Evolutionary conservation across 2,113 vertebrate genomes (phyloP).

Genomic region (Misgurnus mizolepis): DNA sequence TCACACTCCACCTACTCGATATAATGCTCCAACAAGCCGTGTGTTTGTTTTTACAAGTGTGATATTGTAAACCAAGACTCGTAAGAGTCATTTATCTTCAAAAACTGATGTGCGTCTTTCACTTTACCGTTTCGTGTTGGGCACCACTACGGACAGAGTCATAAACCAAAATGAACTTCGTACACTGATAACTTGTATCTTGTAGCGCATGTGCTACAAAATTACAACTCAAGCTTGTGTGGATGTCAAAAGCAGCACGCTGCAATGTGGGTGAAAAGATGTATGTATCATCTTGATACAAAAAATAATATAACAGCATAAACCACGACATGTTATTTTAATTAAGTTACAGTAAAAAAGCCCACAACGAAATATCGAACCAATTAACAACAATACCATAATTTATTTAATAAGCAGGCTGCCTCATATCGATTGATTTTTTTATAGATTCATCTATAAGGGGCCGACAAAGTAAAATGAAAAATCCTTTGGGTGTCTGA

Average conservation of each 20-base stretch:
- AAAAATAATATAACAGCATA: not conserved
- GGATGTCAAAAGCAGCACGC: not conserved
- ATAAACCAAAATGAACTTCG: not conserved
- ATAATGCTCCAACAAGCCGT: constrained; percentile 9
- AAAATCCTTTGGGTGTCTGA: not conserved
- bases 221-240: not conserved
- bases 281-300: not conserved
- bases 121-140: not conserved
- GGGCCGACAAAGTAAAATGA: too few species aligned
- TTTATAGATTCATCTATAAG: not conserved
- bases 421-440: not conserved
- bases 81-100: not conserved
- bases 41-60: constrained; percentile 23
- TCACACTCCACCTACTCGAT: constrained; percentile 40
- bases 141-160: not conserved
- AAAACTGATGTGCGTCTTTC: not conserved
- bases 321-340: too few species aligned
- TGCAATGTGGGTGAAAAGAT: not conserved
- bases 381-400: too few species aligned
- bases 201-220: not conserved
- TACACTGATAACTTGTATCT: not conserved
- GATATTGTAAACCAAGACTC: constrained; percentile 7
- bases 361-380: too few species aligned
- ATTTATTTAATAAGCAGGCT: too few species aligned
- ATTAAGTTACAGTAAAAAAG: too few species aligned